These are phyloP conservation scores for Penaeus japonicus DNA, from an alignment of 1,140 invertebrate species.

Conservation along the genomic window DNA sequence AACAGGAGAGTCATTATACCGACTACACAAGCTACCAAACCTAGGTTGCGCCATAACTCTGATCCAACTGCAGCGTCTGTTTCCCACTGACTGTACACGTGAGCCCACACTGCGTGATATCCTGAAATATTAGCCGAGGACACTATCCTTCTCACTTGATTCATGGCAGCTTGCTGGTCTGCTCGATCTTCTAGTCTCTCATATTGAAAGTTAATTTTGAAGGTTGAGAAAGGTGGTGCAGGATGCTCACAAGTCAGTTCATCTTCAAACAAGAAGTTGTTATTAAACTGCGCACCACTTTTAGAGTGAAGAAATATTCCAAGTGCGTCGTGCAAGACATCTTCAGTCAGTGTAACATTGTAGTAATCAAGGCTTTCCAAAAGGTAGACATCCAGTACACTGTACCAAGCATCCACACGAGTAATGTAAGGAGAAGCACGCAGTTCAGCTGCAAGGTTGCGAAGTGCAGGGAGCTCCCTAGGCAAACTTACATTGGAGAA, in stretches of 20 bases:
- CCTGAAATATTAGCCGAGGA: slow-evolving; percentile 68
- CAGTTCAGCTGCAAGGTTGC: slow-evolving; percentile 68
- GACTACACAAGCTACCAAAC: slow-evolving; percentile 79
- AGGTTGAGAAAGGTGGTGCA: slow-evolving; percentile 24
- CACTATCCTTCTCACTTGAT: slow-evolving; percentile 69
- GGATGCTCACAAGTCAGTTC: not conserved
- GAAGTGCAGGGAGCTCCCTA: slow-evolving; percentile 71
- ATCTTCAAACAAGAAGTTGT: slow-evolving; percentile 11
- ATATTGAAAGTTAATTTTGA: slow-evolving; percentile 29
- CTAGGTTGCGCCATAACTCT: slow-evolving; percentile 80
- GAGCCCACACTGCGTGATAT: slow-evolving; percentile 67
- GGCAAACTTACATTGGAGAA: slow-evolving; percentile 66
- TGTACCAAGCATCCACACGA: slow-evolving; percentile 71
- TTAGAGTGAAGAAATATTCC: slow-evolving; percentile 19
- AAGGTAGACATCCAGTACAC: slow-evolving; percentile 69
- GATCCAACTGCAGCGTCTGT: slow-evolving; percentile 77
- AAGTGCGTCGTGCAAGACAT: not conserved
- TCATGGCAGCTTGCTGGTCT: slow-evolving; percentile 70
- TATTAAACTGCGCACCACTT: slow-evolving; percentile 1
- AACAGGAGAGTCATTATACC: slow-evolving; percentile 80
- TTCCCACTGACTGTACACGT: slow-evolving; percentile 77
- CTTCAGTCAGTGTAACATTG: not conserved
- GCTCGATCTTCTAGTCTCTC: not conserved
- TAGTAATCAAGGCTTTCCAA: not conserved
- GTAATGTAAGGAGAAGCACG: slow-evolving; percentile 67